Conservation (phyloP, 2,113 vertebrate genomes). For the Psittacula cyanocephala region DNA sequence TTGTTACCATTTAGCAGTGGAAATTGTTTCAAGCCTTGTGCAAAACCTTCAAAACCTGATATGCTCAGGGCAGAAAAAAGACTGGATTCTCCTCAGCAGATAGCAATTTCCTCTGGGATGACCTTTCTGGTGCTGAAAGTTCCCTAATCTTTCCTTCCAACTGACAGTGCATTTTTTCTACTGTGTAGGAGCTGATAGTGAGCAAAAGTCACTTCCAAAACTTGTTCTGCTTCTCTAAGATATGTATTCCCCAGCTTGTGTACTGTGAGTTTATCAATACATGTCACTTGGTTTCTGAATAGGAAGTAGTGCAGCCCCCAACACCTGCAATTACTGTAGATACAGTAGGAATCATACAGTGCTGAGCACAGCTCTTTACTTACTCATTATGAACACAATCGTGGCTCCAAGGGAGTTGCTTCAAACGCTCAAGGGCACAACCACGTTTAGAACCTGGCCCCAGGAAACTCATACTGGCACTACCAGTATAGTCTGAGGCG, state of each 20-base stretch:
- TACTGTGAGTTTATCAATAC: background rate
- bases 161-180: background rate
- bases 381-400: background rate
- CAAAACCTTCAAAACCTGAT: constrained; percentile 46
- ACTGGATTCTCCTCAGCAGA: background rate
- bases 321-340: background rate
- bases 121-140: background rate
- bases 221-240: background rate
- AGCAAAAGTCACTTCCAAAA: background rate
- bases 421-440: background rate
- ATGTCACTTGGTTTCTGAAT: background rate
- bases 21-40: constrained; percentile 63
- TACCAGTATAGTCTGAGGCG: background rate
- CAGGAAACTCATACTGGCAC: background rate
- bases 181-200: background rate
- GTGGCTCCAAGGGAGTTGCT: background rate
- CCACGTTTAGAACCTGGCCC: background rate
- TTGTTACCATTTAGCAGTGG: constrained; percentile 53
- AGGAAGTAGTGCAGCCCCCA: background rate
- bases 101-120: background rate
- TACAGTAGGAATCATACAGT: background rate
- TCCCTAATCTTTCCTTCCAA: background rate
- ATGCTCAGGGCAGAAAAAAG: background rate
- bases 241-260: background rate
- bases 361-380: background rate